Conservation (phyloP, 2,888 invertebrate species). For the Nesidiocoris tenuis region DNA sequence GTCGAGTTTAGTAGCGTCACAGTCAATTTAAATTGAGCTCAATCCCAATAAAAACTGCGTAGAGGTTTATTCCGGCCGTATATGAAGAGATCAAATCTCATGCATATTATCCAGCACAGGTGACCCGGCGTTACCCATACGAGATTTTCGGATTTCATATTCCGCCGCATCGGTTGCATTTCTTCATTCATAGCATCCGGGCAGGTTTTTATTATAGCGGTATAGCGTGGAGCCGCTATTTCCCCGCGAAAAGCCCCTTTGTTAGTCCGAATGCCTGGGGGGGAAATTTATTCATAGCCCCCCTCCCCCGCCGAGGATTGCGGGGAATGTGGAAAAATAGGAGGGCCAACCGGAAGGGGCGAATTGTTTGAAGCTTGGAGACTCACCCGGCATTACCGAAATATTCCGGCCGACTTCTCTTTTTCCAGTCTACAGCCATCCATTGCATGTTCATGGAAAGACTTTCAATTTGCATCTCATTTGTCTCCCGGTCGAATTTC, state of each 20-base stretch:
- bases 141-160: background rate
- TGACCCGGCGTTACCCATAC: too few species aligned
- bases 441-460: background rate
- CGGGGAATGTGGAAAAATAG: background rate
- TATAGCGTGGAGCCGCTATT: background rate
- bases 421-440: background rate
- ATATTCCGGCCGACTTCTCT: background rate
- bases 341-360: background rate
- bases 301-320: background rate
- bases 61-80: too few species aligned
- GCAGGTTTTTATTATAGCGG: slow-evolving; percentile 2
- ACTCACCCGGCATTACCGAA: background rate
- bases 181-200: background rate
- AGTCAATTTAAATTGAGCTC: too few species aligned
- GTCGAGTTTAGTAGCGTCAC: too few species aligned
- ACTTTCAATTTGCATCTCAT: slow-evolving; percentile 28
- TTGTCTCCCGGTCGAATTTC: too few species aligned
- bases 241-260: background rate
- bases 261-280: background rate
- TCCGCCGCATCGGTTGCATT: background rate
- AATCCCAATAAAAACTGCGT: too few species aligned
- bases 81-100: background rate
- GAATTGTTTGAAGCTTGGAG: background rate
- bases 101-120: background rate
- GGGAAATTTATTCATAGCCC: slow-evolving; percentile 23